A percentile compares a stretch with the other conserved stretches of the same genome.
These are phyloP conservation scores for Ammodytes dubius DNA, from an alignment of 2,113 vertebrate species.

Conservation along the genomic window DNA sequence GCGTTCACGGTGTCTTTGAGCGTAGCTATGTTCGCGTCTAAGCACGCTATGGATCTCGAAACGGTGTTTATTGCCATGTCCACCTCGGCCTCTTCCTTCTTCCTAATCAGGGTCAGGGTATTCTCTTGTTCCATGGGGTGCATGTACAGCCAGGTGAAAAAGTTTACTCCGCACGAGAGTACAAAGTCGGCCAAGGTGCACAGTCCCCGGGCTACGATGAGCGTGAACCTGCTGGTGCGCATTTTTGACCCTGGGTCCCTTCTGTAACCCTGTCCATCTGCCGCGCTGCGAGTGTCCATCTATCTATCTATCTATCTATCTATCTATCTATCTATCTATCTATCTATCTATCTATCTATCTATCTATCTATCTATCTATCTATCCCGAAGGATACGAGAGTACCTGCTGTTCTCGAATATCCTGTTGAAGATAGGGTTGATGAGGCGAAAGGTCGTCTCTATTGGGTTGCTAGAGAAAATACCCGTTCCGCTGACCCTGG, in stretches of 20 bases:
- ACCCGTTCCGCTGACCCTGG: not conserved
- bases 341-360: too few relatives aligned
- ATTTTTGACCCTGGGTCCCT: too few relatives aligned
- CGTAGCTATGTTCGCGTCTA: not conserved
- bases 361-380: too few relatives aligned
- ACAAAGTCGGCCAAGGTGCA: not conserved
- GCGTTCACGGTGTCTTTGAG: not conserved
- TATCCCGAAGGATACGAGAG: too few relatives aligned
- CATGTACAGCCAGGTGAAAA: not conserved
- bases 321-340: too few relatives aligned
- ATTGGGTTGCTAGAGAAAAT: not conserved
- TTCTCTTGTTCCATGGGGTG: slow-evolving; percentile 7
- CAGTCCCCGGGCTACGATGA: not conserved
- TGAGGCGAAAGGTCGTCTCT: not conserved
- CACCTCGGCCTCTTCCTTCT: not conserved
- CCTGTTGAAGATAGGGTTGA: not conserved
- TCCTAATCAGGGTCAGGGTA: not conserved
- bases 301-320: too few relatives aligned
- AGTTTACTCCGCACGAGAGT: not conserved
- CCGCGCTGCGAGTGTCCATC: not conserved
- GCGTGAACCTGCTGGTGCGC: not conserved
- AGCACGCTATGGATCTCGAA: not conserved
- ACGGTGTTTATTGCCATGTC: not conserved
- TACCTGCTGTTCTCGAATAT: not conserved
- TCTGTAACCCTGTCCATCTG: not conserved